phyloP scores from a whole-genome alignment of 2,888 invertebrate species.

The Lapara coniferarum region DNA sequence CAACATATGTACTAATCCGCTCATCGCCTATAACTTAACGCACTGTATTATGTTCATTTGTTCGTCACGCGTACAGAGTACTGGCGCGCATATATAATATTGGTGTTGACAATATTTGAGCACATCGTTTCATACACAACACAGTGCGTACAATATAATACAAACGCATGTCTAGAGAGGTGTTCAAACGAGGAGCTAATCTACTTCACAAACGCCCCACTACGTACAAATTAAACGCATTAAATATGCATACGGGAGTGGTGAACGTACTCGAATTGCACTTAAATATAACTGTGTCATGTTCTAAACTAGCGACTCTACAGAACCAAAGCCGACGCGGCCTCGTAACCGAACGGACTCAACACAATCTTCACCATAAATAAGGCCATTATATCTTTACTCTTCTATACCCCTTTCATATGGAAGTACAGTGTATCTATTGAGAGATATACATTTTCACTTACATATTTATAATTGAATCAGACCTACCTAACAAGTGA shows the following conservation, averaged over 20 bases:
- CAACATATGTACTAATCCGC: conserved; percentile 17
- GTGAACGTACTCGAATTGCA: conserved; percentile 21
- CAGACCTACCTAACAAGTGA: conserved; percentile 78
- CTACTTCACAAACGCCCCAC: conserved; percentile 10
- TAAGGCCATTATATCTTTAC: conserved; percentile 71
- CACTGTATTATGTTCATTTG: neutral
- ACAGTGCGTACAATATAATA: conserved; percentile 8
- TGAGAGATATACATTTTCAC: conserved; percentile 79
- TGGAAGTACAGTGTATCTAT: conserved; percentile 62
- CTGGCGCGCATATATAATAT: neutral
- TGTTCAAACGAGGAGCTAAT: conserved; percentile 21
- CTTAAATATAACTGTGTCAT: conserved; percentile 46
- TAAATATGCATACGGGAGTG: conserved; percentile 34
- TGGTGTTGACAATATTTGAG: conserved; percentile 14
- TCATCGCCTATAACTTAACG: neutral
- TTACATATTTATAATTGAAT: conserved; percentile 78
- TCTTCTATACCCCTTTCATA: conserved; percentile 55
- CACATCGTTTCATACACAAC: conserved; percentile 10
- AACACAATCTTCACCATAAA: conserved; percentile 56
- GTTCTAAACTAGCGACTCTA: conserved; percentile 75
- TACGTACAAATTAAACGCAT: conserved; percentile 32
- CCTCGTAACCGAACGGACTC: conserved; percentile 40
- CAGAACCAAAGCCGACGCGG: conserved; percentile 40
- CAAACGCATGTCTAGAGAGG: conserved; percentile 16
- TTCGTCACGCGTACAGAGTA: neutral